Conservation (phyloP, 37 sponge, comb jelly and placozoan genomes). For the Beroe ovata region DNA sequence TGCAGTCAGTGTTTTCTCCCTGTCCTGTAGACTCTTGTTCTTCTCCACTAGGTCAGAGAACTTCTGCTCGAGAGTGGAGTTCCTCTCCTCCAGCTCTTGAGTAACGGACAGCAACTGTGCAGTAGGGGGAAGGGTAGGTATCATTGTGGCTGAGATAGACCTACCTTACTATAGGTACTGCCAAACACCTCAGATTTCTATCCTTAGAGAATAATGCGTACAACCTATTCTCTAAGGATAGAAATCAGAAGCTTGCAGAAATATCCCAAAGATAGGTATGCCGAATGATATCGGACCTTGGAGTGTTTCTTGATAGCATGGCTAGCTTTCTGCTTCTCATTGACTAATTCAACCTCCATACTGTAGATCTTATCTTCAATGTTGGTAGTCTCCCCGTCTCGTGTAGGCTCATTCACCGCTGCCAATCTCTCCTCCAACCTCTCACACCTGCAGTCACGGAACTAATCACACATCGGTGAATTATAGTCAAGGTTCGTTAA, state of each 20-base stretch:
- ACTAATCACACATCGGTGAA: too few relatives aligned
- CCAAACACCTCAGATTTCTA: too few relatives aligned
- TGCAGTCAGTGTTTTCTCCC: constrained; percentile 1
- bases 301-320: constrained; percentile 65
- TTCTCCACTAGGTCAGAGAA: constrained; percentile 14
- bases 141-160: too few relatives aligned
- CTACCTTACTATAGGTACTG: too few relatives aligned
- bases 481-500: too few relatives aligned
- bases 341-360: constrained; percentile 23
- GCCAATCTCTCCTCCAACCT: constrained; percentile 1
- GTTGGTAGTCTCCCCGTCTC: not conserved
- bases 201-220: too few relatives aligned
- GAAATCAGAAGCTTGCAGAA: too few relatives aligned
- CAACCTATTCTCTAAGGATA: too few relatives aligned
- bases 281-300: constrained; percentile 9
- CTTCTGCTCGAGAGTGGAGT: constrained; percentile 17
- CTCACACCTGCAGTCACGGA: constrained; percentile 59
- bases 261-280: not conserved
- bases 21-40: not conserved
- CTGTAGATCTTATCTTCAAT: constrained; percentile 55
- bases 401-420: not conserved
- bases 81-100: constrained; percentile 33
- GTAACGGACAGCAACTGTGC: constrained; percentile 45
- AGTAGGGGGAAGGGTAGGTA: too few relatives aligned
- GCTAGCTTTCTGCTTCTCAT: constrained; percentile 67